These are phyloP conservation scores for Garra rufa DNA, from an alignment of 2,113 vertebrate species.

Conservation along the genomic window DNA sequence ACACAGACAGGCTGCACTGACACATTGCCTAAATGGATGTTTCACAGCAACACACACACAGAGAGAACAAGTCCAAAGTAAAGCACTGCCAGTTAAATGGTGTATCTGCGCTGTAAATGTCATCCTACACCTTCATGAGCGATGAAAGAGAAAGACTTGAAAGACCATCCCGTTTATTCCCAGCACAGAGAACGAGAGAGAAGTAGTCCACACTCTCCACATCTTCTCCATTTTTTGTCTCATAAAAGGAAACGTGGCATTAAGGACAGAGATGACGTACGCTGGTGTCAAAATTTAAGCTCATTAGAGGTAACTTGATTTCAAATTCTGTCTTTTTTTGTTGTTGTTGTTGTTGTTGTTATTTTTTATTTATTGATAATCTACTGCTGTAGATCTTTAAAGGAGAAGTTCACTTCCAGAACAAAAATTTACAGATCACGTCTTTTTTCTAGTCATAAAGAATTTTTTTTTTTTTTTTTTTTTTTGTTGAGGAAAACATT, in stretches of 20 bases:
- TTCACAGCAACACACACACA: background rate
- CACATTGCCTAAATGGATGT: constrained; percentile 9
- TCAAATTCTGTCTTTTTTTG: background rate
- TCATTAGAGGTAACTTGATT: background rate
- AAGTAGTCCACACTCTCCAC: background rate
- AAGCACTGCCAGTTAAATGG: constrained; percentile 28
- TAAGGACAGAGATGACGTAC: background rate
- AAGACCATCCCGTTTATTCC: constrained; percentile 37
- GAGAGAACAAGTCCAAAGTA: constrained; percentile 26
- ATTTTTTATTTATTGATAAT: background rate
- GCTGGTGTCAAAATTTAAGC: background rate
- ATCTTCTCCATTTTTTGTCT: background rate
- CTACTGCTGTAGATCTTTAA: background rate
- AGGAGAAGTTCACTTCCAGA: too few species aligned
- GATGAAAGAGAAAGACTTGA: constrained; percentile 45
- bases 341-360: too few species aligned
- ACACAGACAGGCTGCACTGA: constrained; percentile 21
- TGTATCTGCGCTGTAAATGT: constrained; percentile 46
- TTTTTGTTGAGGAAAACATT: too few species aligned
- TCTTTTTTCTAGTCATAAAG: too few species aligned
- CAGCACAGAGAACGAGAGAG: constrained; percentile 16
- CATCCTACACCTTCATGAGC: constrained; percentile 41
- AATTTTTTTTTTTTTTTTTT: too few species aligned
- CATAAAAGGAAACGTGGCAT: background rate
- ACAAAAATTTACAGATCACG: too few species aligned